phyloP scores from a whole-genome alignment of 1,140 invertebrate species.

The Ericerus pela region DNA sequence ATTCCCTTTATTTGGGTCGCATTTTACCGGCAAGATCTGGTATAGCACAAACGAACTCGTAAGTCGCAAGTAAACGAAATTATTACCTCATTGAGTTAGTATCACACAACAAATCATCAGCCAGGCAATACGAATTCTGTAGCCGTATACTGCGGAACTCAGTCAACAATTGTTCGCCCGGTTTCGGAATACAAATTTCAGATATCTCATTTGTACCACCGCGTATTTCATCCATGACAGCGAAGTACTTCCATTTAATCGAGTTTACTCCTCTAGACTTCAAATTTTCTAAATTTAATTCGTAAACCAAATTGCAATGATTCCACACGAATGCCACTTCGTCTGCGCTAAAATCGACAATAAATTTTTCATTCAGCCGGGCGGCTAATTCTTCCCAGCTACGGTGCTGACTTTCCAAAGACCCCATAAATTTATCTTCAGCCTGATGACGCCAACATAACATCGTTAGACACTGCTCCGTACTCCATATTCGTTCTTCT shows the following conservation, averaged over 20 bases:
- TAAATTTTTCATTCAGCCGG: constrained; percentile 16
- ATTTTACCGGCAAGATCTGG: too few species aligned
- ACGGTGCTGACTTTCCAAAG: background rate
- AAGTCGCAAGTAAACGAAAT: too few species aligned
- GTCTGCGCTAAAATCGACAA: constrained; percentile 15
- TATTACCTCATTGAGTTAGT: too few species aligned
- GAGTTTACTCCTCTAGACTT: constrained; percentile 14
- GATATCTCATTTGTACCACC: constrained; percentile 17
- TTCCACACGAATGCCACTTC: constrained; percentile 17
- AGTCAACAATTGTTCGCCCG: constrained; percentile 16
- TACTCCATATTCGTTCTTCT: constrained; percentile 17
- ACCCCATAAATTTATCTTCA: background rate
- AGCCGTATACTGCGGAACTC: background rate
- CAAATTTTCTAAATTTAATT: constrained; percentile 16
- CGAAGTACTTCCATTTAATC: constrained; percentile 19
- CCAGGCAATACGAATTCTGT: too few species aligned
- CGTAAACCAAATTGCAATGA: constrained; percentile 15
- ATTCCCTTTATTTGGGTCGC: too few species aligned
- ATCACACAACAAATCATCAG: too few species aligned
- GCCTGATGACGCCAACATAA: constrained; percentile 11
- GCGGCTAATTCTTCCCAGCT: constrained; percentile 14
- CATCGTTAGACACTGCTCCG: constrained; percentile 16
- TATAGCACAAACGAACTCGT: too few species aligned
- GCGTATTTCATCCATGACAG: constrained; percentile 18
- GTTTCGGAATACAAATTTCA: constrained; percentile 12